phyloP scores from a whole-genome alignment of 2,113 vertebrate species.

The Bujurquina vittata region DNA sequence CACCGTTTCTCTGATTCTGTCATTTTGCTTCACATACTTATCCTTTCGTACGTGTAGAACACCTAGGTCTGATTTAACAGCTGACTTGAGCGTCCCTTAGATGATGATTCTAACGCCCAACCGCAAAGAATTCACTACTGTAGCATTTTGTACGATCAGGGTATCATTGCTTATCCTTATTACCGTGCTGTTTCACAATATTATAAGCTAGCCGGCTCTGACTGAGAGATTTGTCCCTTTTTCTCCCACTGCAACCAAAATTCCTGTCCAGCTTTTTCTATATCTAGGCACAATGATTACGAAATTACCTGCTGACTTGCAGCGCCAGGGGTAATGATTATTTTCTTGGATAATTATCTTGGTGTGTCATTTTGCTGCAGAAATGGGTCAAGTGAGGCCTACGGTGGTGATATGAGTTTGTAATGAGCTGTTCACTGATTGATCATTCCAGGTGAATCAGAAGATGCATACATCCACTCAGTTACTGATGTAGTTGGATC shows the following conservation, averaged over 20 bases:
- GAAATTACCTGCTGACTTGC: constrained; percentile 3
- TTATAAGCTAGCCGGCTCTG: constrained; percentile 12
- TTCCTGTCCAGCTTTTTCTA: constrained; percentile 52
- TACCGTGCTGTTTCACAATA: constrained; percentile 35
- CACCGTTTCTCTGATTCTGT: constrained; percentile 17
- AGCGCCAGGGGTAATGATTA: not conserved
- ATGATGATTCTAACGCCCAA: not conserved
- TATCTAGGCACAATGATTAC: not conserved
- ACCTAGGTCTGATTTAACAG: not conserved
- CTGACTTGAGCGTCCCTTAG: not conserved
- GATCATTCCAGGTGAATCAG: constrained; percentile 25
- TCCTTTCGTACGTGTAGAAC: not conserved
- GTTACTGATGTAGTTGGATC: constrained; percentile 1
- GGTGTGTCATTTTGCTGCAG: constrained; percentile 20
- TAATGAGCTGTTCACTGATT: constrained; percentile 13
- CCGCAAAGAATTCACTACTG: constrained; percentile 18
- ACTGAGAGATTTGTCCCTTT: constrained; percentile 11
- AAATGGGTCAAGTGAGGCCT: constrained; percentile 38
- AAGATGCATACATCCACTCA: constrained; percentile 17
- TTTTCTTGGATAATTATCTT: constrained; percentile 6
- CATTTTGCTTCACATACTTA: not conserved
- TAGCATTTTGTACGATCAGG: constrained; percentile 38
- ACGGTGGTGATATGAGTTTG: constrained; percentile 11
- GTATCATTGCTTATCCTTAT: constrained; percentile 34
- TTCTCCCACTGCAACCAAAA: constrained; percentile 19